These are phyloP conservation scores for Acrocyrtus sp. DNA, from an alignment of 2,888 invertebrate genomes.

Conservation along the genomic window DNA sequence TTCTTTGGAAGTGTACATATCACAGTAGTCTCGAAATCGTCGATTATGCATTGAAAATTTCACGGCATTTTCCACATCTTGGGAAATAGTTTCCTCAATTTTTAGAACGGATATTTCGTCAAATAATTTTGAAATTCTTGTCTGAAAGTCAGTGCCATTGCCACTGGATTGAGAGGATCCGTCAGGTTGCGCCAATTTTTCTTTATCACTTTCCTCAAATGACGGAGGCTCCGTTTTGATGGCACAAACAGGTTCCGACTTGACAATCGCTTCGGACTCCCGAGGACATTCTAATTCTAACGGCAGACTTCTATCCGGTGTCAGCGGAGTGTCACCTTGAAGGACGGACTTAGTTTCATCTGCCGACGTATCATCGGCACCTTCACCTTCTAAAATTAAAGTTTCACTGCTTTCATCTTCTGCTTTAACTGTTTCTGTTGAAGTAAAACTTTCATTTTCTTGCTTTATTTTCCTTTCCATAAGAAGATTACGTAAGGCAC, in stretches of 20 bases:
- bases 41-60: constrained; percentile 54
- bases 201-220: no score
- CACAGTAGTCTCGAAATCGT: constrained; percentile 68
- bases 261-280: no score
- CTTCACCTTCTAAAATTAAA: background rate
- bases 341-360: background rate
- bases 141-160: no score
- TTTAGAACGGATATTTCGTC: constrained; percentile 11
- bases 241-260: no score
- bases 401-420: background rate
- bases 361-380: background rate
- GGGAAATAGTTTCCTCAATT: background rate
- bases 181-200: no score
- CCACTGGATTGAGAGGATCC: no score
- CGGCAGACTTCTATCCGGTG: no score
- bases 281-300: no score
- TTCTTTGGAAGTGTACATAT: constrained; percentile 71
- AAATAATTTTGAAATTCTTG: no score
- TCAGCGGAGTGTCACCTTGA: background rate
- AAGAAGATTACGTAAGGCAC: constrained; percentile 49
- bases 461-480: background rate
- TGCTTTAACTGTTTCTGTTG: background rate
- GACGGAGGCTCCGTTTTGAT: no score
- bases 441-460: no score
- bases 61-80: constrained; percentile 28